These are phyloP conservation scores for Drosophila parthenogenetica DNA, from an alignment of 2,888 invertebrate genomes.

Conservation along the genomic window DNA sequence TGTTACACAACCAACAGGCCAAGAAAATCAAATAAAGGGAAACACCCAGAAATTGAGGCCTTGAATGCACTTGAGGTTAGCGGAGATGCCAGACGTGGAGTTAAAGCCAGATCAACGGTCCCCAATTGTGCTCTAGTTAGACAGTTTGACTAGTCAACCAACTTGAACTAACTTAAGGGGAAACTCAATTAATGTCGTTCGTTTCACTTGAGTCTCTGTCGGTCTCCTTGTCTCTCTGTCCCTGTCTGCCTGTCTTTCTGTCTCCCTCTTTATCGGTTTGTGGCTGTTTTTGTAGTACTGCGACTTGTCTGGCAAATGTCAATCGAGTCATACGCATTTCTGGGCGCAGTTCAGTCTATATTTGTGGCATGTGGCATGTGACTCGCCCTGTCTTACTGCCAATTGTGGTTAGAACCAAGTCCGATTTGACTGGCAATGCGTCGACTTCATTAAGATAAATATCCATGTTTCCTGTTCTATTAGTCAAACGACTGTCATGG, in stretches of 20 bases:
- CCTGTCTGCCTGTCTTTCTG: constrained; percentile 17
- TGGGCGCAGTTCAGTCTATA: constrained; percentile 60
- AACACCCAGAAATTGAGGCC: constrained; percentile 49
- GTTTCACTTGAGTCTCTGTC: constrained; percentile 49
- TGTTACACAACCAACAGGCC: constrained; percentile 55
- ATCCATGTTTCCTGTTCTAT: constrained; percentile 65
- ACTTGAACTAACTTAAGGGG: constrained; percentile 38
- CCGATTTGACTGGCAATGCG: constrained; percentile 52
- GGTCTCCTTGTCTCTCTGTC: constrained; percentile 24
- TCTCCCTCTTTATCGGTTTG: constrained; percentile 25
- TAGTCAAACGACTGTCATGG: constrained; percentile 55
- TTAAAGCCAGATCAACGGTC: neutral
- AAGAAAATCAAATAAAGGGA: constrained; percentile 4
- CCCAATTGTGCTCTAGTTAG: constrained; percentile 36
- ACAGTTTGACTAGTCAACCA: constrained; percentile 43
- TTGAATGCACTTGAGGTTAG: constrained; percentile 58
- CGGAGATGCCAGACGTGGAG: constrained; percentile 38
- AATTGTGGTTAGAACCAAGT: constrained; percentile 46
- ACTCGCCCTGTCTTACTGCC: constrained; percentile 52
- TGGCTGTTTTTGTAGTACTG: constrained; percentile 34
- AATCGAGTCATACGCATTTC: constrained; percentile 72
- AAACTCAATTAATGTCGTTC: constrained; percentile 73
- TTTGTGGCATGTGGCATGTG: constrained; percentile 35
- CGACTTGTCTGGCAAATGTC: constrained; percentile 67
- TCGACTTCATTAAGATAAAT: constrained; percentile 65